Percentiles rank a stretch among this genome's conserved stretches.
Evolutionary conservation across 2,797 vertebrate genomes (phyloP).

Genomic region (Galagoides demidoff): DNA sequence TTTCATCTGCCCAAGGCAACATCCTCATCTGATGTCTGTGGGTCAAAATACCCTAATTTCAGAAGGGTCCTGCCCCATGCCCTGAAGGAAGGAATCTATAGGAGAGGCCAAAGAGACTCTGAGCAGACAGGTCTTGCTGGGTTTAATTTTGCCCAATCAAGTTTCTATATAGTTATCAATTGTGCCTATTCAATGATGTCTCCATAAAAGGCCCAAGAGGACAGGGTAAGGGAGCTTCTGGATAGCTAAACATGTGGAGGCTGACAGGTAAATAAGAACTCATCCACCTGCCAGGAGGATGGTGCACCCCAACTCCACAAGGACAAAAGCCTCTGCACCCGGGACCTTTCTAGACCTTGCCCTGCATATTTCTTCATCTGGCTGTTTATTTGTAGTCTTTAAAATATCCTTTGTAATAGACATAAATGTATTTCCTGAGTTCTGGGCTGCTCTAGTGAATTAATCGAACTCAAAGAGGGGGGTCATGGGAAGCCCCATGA

Average conservation of each 20-base stretch:
- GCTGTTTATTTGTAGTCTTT: not conserved
- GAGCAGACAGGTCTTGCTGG: not conserved
- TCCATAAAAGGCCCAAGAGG: not conserved
- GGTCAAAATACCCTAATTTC: not conserved
- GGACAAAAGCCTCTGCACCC: not conserved
- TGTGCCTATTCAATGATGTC: not conserved
- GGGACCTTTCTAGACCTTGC: not conserved
- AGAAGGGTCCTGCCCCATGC: not conserved
- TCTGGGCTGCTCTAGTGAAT: not conserved
- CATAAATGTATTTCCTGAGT: not conserved
- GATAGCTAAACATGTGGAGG: not conserved
- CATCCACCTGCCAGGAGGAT: not conserved
- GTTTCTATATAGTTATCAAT: not conserved
- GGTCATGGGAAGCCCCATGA: not conserved
- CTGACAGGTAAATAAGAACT: not conserved
- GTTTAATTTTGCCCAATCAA: not conserved
- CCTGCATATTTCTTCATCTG: not conserved
- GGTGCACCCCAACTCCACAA: not conserved
- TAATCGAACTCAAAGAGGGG: not conserved
- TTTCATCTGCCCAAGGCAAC: not conserved
- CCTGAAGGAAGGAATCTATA: not conserved
- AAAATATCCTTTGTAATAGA: not conserved
- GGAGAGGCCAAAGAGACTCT: not conserved
- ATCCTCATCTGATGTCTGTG: not conserved
- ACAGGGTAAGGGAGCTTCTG: not conserved